Base-by-base conservation (phyloP, 2,797 vertebrate species). In the Neopelma chrysocephalum region DNA sequence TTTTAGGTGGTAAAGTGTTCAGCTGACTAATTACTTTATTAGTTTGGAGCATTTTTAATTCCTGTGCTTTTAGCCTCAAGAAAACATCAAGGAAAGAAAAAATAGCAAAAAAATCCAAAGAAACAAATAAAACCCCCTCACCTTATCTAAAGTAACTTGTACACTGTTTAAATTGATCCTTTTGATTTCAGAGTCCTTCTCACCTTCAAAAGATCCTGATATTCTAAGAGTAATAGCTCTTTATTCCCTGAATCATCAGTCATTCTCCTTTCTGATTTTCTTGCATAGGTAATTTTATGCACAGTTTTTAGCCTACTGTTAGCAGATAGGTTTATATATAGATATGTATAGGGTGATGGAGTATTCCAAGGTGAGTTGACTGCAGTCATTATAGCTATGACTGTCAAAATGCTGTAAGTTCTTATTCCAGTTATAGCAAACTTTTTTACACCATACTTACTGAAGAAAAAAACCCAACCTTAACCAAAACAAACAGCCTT, bases 81-180 rank as follows among this genome's bases (percentile, higher is more conserved):
- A 80, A 69, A 69, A 72, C 2, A 36, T 20, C 34, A 51, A 66
- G 11, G 9, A 66, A 70, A 29, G 10, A 68, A 50, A 11, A 42
- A 32, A 9, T 5, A 19, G 8, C 6, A 16, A 50, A 18, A 31
- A 19, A 15, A 0, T 15, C 12, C 15, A 29, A 60, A 21, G 2
- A 29, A 72, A 38, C 2, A 12, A 47, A 61, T 15, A 42, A 20
- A 43, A 32, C 4, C 0, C 0, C 5, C 10, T 29, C 3, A 7
- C 7, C 8, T 68, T 65, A 40, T 26, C 16, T 43, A 75, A 76
- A 69, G n/a, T 7, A 71, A 69, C 65, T 12, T 38, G 14, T 66
- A 66, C 32, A 78, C 47, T 70, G 21, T 15, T 78, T 70, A 51
- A 75, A 68, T 5, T 56, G 10, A 82, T 72, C 10, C 6, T 26